Evolutionary conservation across 2,797 vertebrate genomes (phyloP), one percentile per base, ranked within the genome.

Genomic region (Nyctalus aviator): DNA sequence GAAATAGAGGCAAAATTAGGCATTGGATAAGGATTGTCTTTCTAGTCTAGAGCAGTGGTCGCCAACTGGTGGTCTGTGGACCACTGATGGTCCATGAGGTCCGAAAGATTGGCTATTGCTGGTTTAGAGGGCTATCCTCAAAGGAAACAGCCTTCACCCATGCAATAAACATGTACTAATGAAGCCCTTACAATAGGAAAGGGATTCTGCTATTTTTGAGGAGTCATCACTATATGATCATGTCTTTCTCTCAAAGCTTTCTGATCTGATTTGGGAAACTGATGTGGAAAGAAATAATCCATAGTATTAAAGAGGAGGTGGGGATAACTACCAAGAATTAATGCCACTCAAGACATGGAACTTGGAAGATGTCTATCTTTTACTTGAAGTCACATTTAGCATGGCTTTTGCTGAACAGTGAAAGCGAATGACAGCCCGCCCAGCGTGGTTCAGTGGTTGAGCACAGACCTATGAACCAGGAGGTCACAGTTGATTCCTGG

Each of bases 241-340:
- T 79, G 1, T 46, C 41, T 53, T 75, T 86, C 18, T 66, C 30
- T 84, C 57, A 76, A 90, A 25, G 13, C 30, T 83, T 93, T 91
- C 8, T 71, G 3, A 89, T 83, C 9, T 59, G 46, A 2, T 78
- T 78, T 53, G 46, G 53, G 73, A 87, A 25, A 93, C 15, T 4
- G 21, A 79, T 55, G 23, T 68, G 59, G 21, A 88, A 92, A 76
- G 25, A 93, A 95, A 91, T 46, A 57, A 84, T 30, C 25, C 72
- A 50, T 37, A 18, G 50, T 32, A 68, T n/a, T 77, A 35, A 73
- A 84, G 62, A 72, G 25, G 91, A 92, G 50, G 7, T 9, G 81
- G 48, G 27, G 68, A 13, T 72, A 81, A 90, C n/a, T 76, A 35
- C 9, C 27, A 94, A 92, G 41, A 53, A 13, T 53, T 76, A 89